Conservation (phyloP, 2,888 invertebrate species). For the Neoitamus cyanurus region DNA sequence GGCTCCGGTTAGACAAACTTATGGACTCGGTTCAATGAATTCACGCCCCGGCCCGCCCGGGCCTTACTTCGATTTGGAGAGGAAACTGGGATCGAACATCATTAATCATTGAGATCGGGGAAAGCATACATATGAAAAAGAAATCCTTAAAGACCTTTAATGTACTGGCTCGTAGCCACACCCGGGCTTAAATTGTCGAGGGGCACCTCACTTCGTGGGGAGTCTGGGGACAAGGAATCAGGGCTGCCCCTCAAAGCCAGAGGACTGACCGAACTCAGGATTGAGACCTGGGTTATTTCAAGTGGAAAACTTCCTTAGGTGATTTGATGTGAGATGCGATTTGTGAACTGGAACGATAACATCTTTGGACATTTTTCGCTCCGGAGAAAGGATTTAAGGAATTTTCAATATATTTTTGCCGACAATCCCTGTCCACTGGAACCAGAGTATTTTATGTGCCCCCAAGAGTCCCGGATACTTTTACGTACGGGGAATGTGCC, state of each 20-base stretch:
- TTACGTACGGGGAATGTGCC: not conserved
- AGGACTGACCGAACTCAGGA: slow-evolving; percentile 6
- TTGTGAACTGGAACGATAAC: slow-evolving; percentile 18
- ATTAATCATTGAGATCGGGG: slow-evolving; percentile 10
- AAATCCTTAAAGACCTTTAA: slow-evolving; percentile 1
- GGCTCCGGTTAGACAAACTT: slow-evolving; percentile 14
- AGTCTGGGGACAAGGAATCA: not conserved
- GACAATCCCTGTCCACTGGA: not conserved
- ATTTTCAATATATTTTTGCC: slow-evolving; percentile 5
- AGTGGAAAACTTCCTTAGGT: slow-evolving; percentile 3
- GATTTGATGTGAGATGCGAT: slow-evolving; percentile 18
- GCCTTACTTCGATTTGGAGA: not conserved
- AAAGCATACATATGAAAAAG: slow-evolving; percentile 12
- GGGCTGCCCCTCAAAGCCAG: not conserved
- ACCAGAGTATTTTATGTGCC: not conserved
- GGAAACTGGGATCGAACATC: not conserved
- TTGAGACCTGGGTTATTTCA: slow-evolving; percentile 8
- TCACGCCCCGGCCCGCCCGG: not conserved
- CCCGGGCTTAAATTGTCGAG: not conserved
- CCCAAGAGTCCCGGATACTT: not conserved
- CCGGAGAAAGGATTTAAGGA: not conserved
- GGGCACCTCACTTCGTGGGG: not conserved
- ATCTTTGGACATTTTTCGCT: not conserved
- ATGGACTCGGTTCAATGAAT: not conserved
- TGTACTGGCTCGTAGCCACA: not conserved